Percentiles rank a stretch among this genome's conserved stretches.
Evolutionary conservation across 2,888 invertebrate genomes (phyloP).

Genomic region (Caprella mutica): DNA sequence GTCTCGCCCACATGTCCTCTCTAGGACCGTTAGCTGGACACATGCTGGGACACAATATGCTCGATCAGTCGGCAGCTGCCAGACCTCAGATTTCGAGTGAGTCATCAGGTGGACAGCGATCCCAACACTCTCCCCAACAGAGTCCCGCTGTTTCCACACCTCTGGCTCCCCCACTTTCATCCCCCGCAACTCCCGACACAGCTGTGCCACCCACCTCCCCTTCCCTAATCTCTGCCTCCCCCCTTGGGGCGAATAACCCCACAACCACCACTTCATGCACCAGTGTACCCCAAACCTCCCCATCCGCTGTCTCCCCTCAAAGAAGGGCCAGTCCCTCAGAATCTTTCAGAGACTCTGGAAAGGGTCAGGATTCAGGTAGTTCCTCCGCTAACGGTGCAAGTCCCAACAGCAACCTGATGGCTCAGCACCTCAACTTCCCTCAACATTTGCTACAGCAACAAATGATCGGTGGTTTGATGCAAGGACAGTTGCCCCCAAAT

Average conservation of each 20-base stretch:
- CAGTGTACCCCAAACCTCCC: conserved; percentile 3
- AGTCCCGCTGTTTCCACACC: conserved; percentile 9
- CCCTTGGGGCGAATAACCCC: neutral
- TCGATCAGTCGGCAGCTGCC: too few species aligned
- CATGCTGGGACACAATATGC: neutral
- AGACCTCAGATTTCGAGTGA: too few species aligned
- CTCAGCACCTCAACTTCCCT: conserved; percentile 11
- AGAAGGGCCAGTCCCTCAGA: conserved; percentile 3
- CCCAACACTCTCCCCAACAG: conserved; percentile 7
- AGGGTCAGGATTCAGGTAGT: neutral
- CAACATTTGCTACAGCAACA: conserved; percentile 17
- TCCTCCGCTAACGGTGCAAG: neutral
- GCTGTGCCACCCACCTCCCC: neutral
- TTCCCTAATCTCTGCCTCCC: neutral
- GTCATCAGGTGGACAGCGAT: too few species aligned
- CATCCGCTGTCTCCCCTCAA: conserved; percentile 3
- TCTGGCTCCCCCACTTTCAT: conserved; percentile 8
- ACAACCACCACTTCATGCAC: conserved; percentile 3
- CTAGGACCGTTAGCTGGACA: neutral
- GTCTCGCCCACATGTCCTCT: neutral
- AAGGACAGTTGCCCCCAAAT: conserved; percentile 9
- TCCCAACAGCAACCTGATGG: conserved; percentile 3
- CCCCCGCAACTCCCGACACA: neutral
- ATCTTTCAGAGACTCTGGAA: neutral
- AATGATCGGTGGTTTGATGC: conserved; percentile 23